Evolutionary conservation across 2,113 vertebrate genomes (phyloP).

Genomic region (Sminthopsis crassicaudata): DNA sequence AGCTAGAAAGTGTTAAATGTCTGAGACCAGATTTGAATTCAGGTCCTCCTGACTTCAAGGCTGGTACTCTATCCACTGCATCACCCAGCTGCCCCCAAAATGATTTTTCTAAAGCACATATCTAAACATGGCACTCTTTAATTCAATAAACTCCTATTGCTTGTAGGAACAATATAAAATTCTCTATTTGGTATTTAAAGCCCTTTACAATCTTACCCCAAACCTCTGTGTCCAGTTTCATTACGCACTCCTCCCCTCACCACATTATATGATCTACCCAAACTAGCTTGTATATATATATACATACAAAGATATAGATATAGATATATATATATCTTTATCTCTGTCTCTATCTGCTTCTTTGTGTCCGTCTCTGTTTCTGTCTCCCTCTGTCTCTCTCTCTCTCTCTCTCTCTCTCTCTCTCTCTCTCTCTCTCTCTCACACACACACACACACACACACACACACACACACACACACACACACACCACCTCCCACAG

Average conservation of each 20-base stretch:
- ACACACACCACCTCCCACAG: not conserved
- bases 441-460: no score
- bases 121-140: not conserved
- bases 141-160: not conserved
- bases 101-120: not conserved
- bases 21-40: no score
- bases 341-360: not conserved
- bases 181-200: not conserved
- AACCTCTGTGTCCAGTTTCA: not conserved
- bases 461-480: not conserved
- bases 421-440: no score
- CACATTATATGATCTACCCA: not conserved
- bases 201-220: not conserved
- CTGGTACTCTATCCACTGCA: no score
- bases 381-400: no score
- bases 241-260: not conserved
- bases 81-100: no score
- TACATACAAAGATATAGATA: no score
- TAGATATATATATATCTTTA: no score
- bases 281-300: not conserved
- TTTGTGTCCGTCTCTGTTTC: no score
- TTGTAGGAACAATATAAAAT: not conserved
- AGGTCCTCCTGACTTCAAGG: no score
- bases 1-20: no score
- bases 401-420: no score